Evolutionary conservation across 2,888 invertebrate species (phyloP), one percentile per base, ranked within the genome.

Genomic region (Schizotus pectinicornis): DNA sequence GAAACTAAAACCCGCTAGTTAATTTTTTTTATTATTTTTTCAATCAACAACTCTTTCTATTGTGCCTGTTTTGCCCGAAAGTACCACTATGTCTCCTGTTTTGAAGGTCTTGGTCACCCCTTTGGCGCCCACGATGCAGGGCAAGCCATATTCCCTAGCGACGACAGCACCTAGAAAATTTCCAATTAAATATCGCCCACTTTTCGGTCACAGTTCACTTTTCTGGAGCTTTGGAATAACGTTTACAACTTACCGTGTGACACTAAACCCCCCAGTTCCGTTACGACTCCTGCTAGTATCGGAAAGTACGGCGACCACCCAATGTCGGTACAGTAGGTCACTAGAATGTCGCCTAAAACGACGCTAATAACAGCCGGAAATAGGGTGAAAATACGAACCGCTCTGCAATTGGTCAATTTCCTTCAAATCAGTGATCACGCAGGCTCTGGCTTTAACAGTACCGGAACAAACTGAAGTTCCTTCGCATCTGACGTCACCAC

Each of bases 221-320:
- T n/a, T n/a, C n/a, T n/a, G n/a, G n/a, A n/a, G n/a, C n/a, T 22
- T 5, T 5, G 5, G 5, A 22, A 22, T 22, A 22, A 22, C 22
- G 22, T 22, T n/a, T n/a, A n/a, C n/a, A n/a, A 32, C 39, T 63
- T 77, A 90, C 91, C 93, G 71, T 93, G 92, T 33, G 92, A 92
- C 65, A 92, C 87, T 2, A 93, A 82, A 30, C 93, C 93, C 0
- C 93, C 93, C 0, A 92, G 81, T 77, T 94, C 93, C 0, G 92
- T 93, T 6, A 91, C 88, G 43, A 93, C 84, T 6, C 92, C 94
- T 0, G 86, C 81, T 11, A 94, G 76, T 43, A 92, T 83, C 0
- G 92, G 91, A 77, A 93, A 94, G 79, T 92, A 92, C 0, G 92
- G 92, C 1, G 89, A 88, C 93, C 93, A 94, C 1, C 90, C 92